A percentile compares a stretch with the other conserved stretches of the same genome.
These are phyloP conservation scores for Eupithecia exiguata DNA, from an alignment of 2,888 invertebrate genomes.

Conservation along the genomic window DNA sequence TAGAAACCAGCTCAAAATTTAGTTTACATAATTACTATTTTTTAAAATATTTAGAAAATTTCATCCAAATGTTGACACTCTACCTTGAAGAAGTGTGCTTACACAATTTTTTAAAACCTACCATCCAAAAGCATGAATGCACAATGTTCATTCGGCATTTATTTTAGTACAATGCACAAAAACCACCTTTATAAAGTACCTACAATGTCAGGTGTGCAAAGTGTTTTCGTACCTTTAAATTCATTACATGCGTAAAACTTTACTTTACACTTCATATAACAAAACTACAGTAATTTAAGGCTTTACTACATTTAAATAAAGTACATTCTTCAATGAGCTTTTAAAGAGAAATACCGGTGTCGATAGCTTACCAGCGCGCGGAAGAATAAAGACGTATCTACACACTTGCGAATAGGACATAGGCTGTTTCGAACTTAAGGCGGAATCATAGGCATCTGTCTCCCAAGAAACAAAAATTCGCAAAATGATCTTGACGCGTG, in stretches of 20 bases:
- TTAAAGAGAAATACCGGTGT: constrained; percentile 31
- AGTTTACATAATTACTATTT: neutral
- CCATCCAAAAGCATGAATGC: constrained; percentile 1
- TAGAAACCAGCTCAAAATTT: neutral
- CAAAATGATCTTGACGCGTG: constrained; percentile 66
- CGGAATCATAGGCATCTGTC: constrained; percentile 58
- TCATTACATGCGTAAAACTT: constrained; percentile 25
- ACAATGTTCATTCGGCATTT: constrained; percentile 46
- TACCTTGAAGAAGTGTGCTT: neutral
- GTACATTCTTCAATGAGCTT: constrained; percentile 20
- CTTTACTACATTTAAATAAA: constrained; percentile 18
- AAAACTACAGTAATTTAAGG: constrained; percentile 22
- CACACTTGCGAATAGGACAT: constrained; percentile 35
- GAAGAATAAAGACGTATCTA: constrained; percentile 39
- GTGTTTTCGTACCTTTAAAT: constrained; percentile 46
- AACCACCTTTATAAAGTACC: constrained; percentile 44
- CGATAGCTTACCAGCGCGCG: constrained; percentile 17
- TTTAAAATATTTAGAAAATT: neutral
- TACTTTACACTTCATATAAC: constrained; percentile 29
- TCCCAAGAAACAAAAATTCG: constrained; percentile 70
- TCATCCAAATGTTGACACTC: neutral
- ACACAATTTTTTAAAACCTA: neutral
- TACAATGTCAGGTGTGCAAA: constrained; percentile 49
- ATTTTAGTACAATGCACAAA: constrained; percentile 42
- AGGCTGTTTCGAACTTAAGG: constrained; percentile 45